Percentiles rank a stretch among this genome's conserved stretches.
Conservation (phyloP, 2,113 vertebrate genomes). For the Pristiophorus japonicus region DNA sequence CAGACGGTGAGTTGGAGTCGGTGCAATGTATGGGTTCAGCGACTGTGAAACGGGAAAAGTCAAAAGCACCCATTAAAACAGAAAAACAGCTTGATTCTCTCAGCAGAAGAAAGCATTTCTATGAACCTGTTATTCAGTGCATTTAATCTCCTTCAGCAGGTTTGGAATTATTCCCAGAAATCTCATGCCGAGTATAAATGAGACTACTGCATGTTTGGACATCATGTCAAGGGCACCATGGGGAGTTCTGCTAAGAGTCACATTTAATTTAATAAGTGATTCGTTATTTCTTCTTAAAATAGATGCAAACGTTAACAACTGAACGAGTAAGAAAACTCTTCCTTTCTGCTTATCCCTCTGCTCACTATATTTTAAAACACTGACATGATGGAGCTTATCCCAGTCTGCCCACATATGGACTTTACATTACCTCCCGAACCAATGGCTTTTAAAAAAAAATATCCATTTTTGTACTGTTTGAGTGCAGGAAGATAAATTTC, state of each 20-base stretch:
- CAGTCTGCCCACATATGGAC: not conserved
- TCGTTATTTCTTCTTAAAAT: slow-evolving; percentile 35
- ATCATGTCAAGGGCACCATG: slow-evolving; percentile 36
- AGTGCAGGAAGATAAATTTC: not conserved
- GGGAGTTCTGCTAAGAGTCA: slow-evolving; percentile 37
- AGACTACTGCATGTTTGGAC: slow-evolving; percentile 38
- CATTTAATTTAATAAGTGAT: slow-evolving; percentile 37
- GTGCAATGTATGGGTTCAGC: not conserved
- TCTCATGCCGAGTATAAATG: slow-evolving; percentile 37
- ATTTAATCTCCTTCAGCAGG: slow-evolving; percentile 38
- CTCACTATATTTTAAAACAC: not conserved
- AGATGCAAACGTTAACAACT: slow-evolving; percentile 17
- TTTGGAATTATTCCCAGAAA: slow-evolving; percentile 37
- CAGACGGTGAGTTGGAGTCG: not conserved
- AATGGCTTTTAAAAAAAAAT: too few relatives aligned
- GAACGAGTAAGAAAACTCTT: not conserved
- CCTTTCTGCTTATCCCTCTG: not conserved
- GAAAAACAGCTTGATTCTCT: slow-evolving; percentile 28
- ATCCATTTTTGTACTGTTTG: not conserved
- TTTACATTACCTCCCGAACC: not conserved
- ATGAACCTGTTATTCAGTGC: slow-evolving; percentile 37
- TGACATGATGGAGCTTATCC: not conserved
- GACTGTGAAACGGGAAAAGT: not conserved
- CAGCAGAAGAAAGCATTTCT: slow-evolving; percentile 29
- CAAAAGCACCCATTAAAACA: slow-evolving; percentile 24